phyloP scores from a whole-genome alignment of 2,113 vertebrate genomes.

The Myrmecophaga tridactyla region DNA sequence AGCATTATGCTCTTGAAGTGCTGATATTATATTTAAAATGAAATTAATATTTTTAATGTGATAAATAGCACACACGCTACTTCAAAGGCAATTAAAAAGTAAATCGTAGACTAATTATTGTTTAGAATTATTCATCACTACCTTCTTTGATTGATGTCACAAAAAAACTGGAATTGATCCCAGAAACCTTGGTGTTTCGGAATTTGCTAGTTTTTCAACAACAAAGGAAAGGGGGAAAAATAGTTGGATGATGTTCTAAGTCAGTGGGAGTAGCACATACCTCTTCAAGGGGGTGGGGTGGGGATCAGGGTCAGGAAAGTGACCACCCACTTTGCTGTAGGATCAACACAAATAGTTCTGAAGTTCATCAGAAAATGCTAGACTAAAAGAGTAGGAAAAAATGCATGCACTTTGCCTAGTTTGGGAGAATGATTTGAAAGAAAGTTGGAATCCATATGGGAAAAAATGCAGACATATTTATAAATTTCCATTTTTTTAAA shows the following conservation, averaged over 20 bases:
- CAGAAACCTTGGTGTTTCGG: neutral
- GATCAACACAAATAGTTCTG: neutral
- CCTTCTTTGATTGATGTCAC: neutral
- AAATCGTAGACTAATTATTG: neutral
- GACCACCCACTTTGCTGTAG: constrained; percentile 15
- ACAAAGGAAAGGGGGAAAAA: neutral
- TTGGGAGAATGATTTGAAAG: constrained; percentile 5
- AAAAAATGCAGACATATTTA: neutral
- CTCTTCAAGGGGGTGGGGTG: neutral
- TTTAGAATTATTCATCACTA: constrained; percentile 15
- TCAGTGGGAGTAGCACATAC: neutral
- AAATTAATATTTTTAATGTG: neutral
- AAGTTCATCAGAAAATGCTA: neutral
- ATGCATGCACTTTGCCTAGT: neutral
- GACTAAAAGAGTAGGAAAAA: neutral
- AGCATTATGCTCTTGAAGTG: neutral
- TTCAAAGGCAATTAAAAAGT: constrained; percentile 39
- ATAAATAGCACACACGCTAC: constrained; percentile 7
- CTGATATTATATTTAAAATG: neutral
- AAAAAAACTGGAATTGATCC: constrained; percentile 17
- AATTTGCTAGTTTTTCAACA: constrained; percentile 32
- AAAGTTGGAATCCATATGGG: neutral
- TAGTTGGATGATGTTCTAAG: neutral
- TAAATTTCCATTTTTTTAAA: neutral
- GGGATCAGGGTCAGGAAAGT: neutral